A percentile compares a stretch with the other conserved stretches of the same genome.
Conservation (phyloP, 2,113 vertebrate genomes). For the Cottus gobio region DNA sequence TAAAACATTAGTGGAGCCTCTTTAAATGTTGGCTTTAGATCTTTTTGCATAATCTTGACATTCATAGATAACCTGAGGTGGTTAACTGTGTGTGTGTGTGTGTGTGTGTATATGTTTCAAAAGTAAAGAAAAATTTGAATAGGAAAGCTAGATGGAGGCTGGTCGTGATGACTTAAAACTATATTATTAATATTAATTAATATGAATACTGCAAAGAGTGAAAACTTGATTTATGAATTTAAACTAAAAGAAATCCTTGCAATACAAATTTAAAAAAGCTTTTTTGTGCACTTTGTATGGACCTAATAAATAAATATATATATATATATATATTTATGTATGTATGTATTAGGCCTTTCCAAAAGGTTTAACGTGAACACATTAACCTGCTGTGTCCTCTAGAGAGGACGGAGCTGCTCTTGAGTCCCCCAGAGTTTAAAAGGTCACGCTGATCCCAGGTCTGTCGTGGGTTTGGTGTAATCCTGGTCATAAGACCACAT, state of each 20-base stretch:
- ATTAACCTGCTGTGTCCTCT: conserved; percentile 27
- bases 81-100: too few species aligned
- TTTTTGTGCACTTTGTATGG: background rate
- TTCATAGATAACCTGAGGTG: background rate
- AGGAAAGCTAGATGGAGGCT: background rate
- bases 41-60: background rate
- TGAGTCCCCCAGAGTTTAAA: conserved; percentile 31
- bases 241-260: background rate
- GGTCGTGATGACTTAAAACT: background rate
- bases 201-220: background rate
- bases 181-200: too few species aligned
- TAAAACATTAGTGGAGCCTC: background rate
- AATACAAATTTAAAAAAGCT: background rate
- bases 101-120: background rate
- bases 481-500: conserved; percentile 35
- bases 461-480: conserved; percentile 31
- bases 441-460: conserved; percentile 53
- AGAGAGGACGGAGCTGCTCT: conserved; percentile 29
- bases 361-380: background rate
- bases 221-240: background rate
- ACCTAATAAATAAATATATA: background rate
- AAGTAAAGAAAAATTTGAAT: background rate
- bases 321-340: background rate
- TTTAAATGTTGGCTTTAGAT: background rate
- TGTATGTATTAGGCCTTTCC: background rate